Base-by-base conservation (phyloP, 1,140 invertebrate genomes). In the Lordiphosa clarofinis region DNA sequence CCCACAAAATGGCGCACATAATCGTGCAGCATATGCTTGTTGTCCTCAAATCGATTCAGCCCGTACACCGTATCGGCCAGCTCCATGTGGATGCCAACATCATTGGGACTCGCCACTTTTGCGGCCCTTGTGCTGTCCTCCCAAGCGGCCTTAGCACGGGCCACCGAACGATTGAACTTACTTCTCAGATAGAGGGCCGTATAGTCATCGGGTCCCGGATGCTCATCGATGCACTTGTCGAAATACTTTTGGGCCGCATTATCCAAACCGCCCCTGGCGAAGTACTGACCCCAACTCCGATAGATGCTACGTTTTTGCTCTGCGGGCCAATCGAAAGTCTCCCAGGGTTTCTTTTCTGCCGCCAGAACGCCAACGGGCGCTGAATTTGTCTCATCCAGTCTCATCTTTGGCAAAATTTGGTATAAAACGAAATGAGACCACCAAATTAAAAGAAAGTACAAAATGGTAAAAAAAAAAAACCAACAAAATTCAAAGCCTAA, bases 1-100 rank as follows among this genome's bases (percentile, higher is more conserved):
- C 87, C 81, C 9, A 49, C 33, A 42, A 54, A 59, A 1, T 46
- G 35, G 0, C 57, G 49, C 2, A 66, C 35, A 43, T 75, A 79
- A 6, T 72, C 50, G 11, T 79, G 66, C 15, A 87, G 21, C 24
- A 67, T 12, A 0, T 56, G 35, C 33, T 88, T 88, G 40, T 61
- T 65, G 3, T 79, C 52, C 59, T 88, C 87, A n/a, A 88, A 88
- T 3, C 49, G 42, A 48, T 82, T 88, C 9, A 87, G 39, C 42
- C 78, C 66, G 15, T 88, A 86, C 0, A 88, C 36, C 0, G 67
- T 66, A 61, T 88, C 75, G 19, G 58, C 74, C 13, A 79, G 31
- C 11, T 76, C 61, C 33, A 61, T 7, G 35, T 86, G 42, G n/a
- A 54, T 38, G 15, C 11, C 19, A 2, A 52, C 24, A 39, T 60